Base-by-base conservation (phyloP, 1,140 invertebrate genomes). In the Gryon sp. region DNA sequence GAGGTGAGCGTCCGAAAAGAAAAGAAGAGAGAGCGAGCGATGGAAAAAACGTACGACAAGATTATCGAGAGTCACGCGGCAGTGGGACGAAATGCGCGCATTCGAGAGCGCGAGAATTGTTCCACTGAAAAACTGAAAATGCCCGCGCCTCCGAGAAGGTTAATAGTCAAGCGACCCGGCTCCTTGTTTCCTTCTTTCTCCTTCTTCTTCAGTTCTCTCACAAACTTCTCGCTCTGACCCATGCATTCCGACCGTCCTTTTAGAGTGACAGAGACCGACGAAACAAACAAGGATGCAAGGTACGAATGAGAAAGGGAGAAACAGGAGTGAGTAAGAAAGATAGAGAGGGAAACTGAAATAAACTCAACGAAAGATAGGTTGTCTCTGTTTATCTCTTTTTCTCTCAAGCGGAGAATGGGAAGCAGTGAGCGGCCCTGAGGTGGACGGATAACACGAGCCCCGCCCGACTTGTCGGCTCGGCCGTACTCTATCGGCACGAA, bases 371-470 rank as follows among this genome's bases (percentile, higher is more conserved):
- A n/a, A n/a, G n/a, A n/a, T n/a, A n/a, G n/a, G n/a, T n/a, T n/a
- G n/a, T n/a, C n/a, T n/a, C n/a, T n/a, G n/a, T n/a, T n/a, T n/a
- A n/a, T n/a, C n/a, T n/a, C n/a, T n/a, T n/a, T n/a, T n/a, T n/a
- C n/a, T n/a, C n/a, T n/a, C n/a, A n/a, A 76, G 65, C 52, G 60
- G 74, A 70, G 74, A 70, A 70, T 60, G 74, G 74, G 74, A 65
- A 70, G 59, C 74, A 57, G 55, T 65, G 65, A 68, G 62, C 60
- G 60, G 69, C 69, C 60, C 69, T 59, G 72, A 75, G 62, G 55
- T 68, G 41, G 73, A 76, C 59, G 63, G 57, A 76, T 76, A 76
- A 65, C 65, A 9, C 59, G 65, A 70, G 65, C 74, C 74, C 74
- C 74, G 74, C 74, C 74, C 74, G 70, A 63, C 50, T 63, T 57